Percentiles rank a stretch among this genome's conserved stretches.
Conservation (phyloP, 2,797 vertebrate species). For the Spheniscus humboldti region DNA sequence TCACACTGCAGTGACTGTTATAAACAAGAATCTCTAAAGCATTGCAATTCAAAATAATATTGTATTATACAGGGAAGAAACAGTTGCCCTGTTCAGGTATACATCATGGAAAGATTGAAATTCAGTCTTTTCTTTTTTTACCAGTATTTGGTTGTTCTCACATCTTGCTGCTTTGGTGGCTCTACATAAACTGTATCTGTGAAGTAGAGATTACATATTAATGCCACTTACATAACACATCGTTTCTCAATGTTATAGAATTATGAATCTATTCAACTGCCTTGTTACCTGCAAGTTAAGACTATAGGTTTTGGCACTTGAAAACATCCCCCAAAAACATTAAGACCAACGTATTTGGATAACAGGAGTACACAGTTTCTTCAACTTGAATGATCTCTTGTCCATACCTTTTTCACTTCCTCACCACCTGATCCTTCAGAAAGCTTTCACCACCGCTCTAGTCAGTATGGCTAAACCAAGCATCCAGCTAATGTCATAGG, state of each 20-base stretch:
- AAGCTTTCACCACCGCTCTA: neutral
- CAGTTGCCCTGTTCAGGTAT: constrained; percentile 60
- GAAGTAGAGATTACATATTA: constrained; percentile 8
- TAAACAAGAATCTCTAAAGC: constrained; percentile 68
- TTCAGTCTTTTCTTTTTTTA: constrained; percentile 55
- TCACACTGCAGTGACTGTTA: constrained; percentile 65
- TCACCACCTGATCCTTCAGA: neutral
- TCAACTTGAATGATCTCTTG: neutral
- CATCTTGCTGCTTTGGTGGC: constrained; percentile 67
- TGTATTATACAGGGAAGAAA: constrained; percentile 60
- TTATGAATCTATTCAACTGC: neutral
- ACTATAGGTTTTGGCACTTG: neutral
- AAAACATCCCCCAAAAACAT: neutral
- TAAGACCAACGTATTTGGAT: neutral
- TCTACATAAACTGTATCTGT: constrained; percentile 78
- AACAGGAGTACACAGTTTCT: neutral
- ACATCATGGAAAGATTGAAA: constrained; percentile 37
- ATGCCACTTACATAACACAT: neutral
- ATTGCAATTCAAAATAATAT: constrained; percentile 55
- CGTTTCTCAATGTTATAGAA: neutral
- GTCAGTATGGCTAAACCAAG: neutral
- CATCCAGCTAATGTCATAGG: neutral
- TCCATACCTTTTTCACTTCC: neutral
- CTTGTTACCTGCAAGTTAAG: neutral
- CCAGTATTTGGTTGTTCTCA: constrained; percentile 73